Evolutionary conservation across 2,888 invertebrate species (phyloP).

Genomic region (Calliphora vomitoria): DNA sequence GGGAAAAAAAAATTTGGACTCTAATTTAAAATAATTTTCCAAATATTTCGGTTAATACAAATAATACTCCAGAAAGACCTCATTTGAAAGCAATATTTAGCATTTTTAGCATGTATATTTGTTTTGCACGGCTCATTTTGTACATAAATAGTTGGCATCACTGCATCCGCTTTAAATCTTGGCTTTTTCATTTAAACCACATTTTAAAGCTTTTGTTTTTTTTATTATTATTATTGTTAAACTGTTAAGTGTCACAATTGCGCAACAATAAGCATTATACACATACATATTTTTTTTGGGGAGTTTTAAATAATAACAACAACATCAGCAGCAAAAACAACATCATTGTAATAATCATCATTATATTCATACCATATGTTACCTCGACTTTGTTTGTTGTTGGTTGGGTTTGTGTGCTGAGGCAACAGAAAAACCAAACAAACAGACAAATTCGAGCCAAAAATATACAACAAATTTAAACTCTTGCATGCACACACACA

Average conservation of each 20-base stretch:
- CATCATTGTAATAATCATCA: conserved; percentile 6
- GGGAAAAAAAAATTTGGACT: no score
- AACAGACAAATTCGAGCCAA: conserved; percentile 16
- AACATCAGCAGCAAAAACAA: conserved; percentile 4
- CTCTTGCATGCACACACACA: neutral
- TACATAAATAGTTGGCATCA: no score
- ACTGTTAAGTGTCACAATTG: conserved; percentile 70
- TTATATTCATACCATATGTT: conserved; percentile 49
- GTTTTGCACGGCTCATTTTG: no score
- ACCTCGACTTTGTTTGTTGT: conserved; percentile 40
- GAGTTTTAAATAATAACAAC: conserved; percentile 35
- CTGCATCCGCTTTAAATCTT: neutral
- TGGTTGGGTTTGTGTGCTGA: conserved; percentile 29
- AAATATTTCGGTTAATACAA: no score
- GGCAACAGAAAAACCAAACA: conserved; percentile 3
- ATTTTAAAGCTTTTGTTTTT: conserved; percentile 46
- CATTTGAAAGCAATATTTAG: no score
- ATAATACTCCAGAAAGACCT: no score
- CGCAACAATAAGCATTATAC: conserved; percentile 58
- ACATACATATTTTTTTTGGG: conserved; percentile 33
- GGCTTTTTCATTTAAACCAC: conserved; percentile 11
- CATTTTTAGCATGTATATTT: no score
- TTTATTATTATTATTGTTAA: conserved; percentile 58
- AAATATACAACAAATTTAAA: conserved; percentile 17
- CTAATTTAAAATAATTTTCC: no score